phyloP scores from a whole-genome alignment of 2,888 invertebrate species.

The Molanna angustata region DNA sequence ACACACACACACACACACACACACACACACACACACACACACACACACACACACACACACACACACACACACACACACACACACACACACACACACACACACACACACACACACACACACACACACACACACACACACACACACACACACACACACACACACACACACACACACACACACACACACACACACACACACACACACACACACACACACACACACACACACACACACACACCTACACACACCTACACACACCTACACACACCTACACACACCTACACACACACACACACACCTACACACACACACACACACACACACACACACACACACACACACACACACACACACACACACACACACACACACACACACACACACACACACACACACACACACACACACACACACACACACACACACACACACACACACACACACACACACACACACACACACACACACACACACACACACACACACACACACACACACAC shows the following conservation, averaged over 20 bases:
- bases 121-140: conserved; percentile 34
- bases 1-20: conserved; percentile 34
- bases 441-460: conserved; percentile 4
- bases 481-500: conserved; percentile 3
- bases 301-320: too few relatives aligned
- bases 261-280: too few relatives aligned
- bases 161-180: conserved; percentile 1
- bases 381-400: conserved; percentile 4
- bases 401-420: conserved; percentile 4
- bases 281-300: too few relatives aligned
- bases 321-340: conserved; percentile 4
- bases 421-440: conserved; percentile 4
- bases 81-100: conserved; percentile 34
- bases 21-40: conserved; percentile 34
- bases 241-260: too few relatives aligned
- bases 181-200: conserved; percentile 4
- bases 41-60: conserved; percentile 34
- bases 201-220: conserved; percentile 4
- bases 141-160: conserved; percentile 36
- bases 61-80: conserved; percentile 34
- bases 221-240: conserved; percentile 4
- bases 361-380: conserved; percentile 3
- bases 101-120: conserved; percentile 34
- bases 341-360: conserved; percentile 4
- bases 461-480: conserved; percentile 4